Base-by-base conservation (phyloP, 2,888 invertebrate species). In the Hesperia comma region DNA sequence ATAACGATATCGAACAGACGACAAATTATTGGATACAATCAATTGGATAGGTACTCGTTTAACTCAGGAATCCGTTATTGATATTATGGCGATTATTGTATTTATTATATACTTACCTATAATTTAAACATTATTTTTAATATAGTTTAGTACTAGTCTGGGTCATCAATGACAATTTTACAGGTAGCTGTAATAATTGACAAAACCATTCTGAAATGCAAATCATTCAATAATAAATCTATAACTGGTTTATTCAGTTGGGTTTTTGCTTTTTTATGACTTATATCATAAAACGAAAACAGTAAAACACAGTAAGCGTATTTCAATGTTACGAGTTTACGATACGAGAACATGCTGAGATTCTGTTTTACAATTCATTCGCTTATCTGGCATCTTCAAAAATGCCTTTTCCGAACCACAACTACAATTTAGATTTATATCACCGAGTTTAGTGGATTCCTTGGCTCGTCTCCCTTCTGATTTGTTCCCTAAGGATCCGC, bases 401-500 rank as follows among this genome's bases (percentile, higher is more conserved):
- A 82, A 69, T 79, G 79, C 76, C 76, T 79, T 66, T 75, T 74
- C 74, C 70, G 73, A 74, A 77, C 82, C 81, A 62, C 74, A 76
- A 68, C 68, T 56, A 63, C 70, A 70, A 80, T 82, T 81, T 78
- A 80, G 83, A 79, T 83, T 79, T 78, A 80, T 79, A 76, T 77
- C 74, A 73, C 77, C 75, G 54, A 60, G 68, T 68, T 64, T 67
- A 56, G 61, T 80, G 78, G 78, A 75, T 78, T 78, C 80, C 75
- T 76, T 75, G 72, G 68, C 71, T 67, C 64, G 67, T 72, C 75
- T 76, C 82, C 87, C 87, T 79, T 75, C 74, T 74, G 77, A 84
- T 86, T 85, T 78, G 79, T 77, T 81, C 88, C 88, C 88, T 70
- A 75, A 81, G 86, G 86, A 86, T 72, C 74, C 70, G 75, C 80